Evolutionary conservation across 2,797 vertebrate species (phyloP).

Genomic region (Poecilia wingei): DNA sequence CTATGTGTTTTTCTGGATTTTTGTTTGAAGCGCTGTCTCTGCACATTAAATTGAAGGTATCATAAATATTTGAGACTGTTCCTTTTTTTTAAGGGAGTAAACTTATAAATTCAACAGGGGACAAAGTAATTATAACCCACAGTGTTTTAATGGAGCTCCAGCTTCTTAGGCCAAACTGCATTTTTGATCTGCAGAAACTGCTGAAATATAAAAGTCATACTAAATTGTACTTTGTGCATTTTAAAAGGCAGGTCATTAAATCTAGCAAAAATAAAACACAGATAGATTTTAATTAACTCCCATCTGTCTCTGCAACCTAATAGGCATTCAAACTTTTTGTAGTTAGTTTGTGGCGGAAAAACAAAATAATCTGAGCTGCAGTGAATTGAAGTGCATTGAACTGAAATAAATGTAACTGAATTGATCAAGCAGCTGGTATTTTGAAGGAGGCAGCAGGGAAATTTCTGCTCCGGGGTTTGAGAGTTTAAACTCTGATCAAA

Average conservation of each 20-base stretch:
- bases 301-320: no score
- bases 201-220: neutral
- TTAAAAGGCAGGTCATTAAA: neutral
- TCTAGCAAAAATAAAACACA: neutral
- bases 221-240: neutral
- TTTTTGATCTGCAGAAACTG: neutral
- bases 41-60: no score
- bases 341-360: neutral
- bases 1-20: no score
- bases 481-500: conserved; percentile 9
- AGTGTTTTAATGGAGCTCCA: neutral
- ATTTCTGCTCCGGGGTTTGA: conserved; percentile 9
- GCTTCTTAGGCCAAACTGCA: neutral
- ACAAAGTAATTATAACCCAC: neutral
- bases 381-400: neutral
- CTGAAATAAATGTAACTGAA: neutral
- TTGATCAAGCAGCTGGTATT: neutral
- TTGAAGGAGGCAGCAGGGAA: neutral
- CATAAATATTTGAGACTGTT: conserved; percentile 1
- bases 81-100: neutral
- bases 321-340: neutral
- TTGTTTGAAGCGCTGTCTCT: no score
- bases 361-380: neutral
- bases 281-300: neutral
- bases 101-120: conserved; percentile 1